These are phyloP conservation scores for Martes martes DNA, from an alignment of 2,113 vertebrate species.

Conservation along the genomic window DNA sequence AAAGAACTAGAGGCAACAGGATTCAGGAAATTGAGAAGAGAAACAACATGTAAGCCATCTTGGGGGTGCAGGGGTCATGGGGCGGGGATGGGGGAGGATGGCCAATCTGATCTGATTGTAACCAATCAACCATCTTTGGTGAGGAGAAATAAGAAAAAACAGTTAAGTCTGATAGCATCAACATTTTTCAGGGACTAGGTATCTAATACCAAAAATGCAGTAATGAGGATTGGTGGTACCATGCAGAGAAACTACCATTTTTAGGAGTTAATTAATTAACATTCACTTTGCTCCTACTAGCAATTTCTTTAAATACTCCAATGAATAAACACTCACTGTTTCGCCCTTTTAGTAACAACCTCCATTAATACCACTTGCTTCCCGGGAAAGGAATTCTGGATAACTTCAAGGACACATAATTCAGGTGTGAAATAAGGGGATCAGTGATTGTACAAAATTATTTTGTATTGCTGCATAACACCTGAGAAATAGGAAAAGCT, in stretches of 20 bases:
- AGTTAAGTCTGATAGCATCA: background rate
- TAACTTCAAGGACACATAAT: background rate
- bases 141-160: background rate
- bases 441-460: background rate
- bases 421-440: background rate
- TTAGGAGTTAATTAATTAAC: background rate
- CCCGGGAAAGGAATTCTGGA: background rate
- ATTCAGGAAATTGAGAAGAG: background rate
- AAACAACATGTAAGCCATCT: background rate
- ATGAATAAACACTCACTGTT: background rate
- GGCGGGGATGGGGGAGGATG: accelerated
- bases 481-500: background rate
- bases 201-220: background rate
- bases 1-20: background rate
- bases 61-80: background rate
- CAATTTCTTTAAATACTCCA: background rate
- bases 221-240: background rate
- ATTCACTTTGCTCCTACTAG: background rate
- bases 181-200: background rate
- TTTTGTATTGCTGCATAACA: background rate
- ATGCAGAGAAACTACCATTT: background rate
- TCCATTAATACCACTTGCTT: background rate
- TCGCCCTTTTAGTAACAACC: background rate
- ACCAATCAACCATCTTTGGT: background rate
- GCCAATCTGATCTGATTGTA: background rate